Evolutionary conservation across 2,797 vertebrate species (phyloP).

Genomic region (Schizopygopsis malacanthus): DNA sequence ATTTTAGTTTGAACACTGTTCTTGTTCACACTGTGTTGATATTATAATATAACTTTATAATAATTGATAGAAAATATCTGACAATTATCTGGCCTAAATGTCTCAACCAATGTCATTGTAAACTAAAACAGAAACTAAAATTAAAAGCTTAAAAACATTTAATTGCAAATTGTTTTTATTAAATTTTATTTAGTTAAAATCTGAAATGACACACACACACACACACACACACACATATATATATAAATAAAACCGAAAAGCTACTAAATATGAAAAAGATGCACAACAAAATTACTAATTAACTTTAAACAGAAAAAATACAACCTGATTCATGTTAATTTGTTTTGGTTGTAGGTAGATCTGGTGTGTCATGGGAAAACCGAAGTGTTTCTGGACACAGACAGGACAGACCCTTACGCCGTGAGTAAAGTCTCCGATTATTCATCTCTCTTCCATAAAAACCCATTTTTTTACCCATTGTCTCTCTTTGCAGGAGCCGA

Average conservation of each 20-base stretch:
- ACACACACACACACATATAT: too few relatives aligned
- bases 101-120: too few relatives aligned
- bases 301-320: background rate
- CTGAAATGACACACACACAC: too few relatives aligned
- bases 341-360: slow-evolving; percentile 80
- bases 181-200: too few relatives aligned
- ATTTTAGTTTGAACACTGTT: background rate
- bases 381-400: slow-evolving; percentile 90
- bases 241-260: too few relatives aligned
- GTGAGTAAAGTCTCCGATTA: slow-evolving; percentile 73
- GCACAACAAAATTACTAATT: background rate
- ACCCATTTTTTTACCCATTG: background rate
- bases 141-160: too few relatives aligned
- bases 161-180: too few relatives aligned
- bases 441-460: background rate
- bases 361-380: slow-evolving; percentile 96
- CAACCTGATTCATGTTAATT: background rate
- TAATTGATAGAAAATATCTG: background rate
- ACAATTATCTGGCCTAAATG: too few relatives aligned
- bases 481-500: slow-evolving; percentile 83
- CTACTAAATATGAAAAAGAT: background rate
- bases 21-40: background rate
- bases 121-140: too few relatives aligned
- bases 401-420: slow-evolving; percentile 87
- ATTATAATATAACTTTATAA: background rate